Percentiles rank a stretch among this genome's conserved stretches.
phyloP scores from a whole-genome alignment of 2,113 vertebrate species.

The Pluvianellus socialis region DNA sequence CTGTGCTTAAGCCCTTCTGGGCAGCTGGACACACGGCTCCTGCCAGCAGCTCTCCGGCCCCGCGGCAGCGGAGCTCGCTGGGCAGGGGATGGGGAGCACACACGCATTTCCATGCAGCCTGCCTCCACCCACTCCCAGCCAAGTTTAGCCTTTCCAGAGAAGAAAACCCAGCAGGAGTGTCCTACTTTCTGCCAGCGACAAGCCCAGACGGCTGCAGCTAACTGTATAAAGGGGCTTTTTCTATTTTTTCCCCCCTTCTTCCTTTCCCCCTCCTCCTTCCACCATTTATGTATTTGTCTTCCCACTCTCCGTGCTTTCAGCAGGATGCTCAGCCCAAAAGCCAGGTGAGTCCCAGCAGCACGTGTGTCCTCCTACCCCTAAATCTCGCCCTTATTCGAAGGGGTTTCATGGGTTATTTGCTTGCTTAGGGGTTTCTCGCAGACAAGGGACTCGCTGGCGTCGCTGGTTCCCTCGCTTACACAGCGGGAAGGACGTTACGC shows the following conservation, averaged over 20 bases:
- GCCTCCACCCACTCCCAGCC: constrained; percentile 25
- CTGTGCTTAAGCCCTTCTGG: neutral
- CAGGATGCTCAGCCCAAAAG: neutral
- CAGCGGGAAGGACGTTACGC: neutral
- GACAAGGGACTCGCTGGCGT: fast-evolving
- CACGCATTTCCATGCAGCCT: neutral
- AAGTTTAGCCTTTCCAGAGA: constrained; percentile 34
- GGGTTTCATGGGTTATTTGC: neutral
- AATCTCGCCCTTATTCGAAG: neutral
- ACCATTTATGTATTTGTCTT: neutral
- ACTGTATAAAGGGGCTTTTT: neutral
- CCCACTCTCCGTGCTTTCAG: neutral
- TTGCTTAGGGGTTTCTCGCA: neutral
- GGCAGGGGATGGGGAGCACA: neutral
- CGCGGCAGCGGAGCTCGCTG: fast-evolving
- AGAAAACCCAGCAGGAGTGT: constrained; percentile 44
- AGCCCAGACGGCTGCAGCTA: neutral
- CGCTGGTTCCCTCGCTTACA: neutral
- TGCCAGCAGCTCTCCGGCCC: neutral
- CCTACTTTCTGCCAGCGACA: constrained; percentile 38
- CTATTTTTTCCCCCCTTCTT: neutral
- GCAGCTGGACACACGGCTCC: neutral
- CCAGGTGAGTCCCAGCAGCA: neutral
- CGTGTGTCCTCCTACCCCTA: neutral
- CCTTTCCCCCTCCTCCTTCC: neutral